phyloP scores from a whole-genome alignment of 2,888 invertebrate genomes.

The Keiferia lycopersicella region DNA sequence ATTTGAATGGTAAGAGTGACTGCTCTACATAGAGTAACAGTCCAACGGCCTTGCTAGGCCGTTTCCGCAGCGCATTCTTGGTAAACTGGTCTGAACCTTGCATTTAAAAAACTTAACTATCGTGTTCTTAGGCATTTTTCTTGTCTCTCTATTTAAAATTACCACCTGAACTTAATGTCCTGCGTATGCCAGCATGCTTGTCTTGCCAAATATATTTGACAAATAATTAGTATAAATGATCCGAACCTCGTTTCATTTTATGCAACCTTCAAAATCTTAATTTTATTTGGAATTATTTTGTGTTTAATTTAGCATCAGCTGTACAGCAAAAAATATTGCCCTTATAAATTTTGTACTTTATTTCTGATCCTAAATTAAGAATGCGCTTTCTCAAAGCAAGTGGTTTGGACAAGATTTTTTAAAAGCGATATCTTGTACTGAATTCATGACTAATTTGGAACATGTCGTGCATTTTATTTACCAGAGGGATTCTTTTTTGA shows the following conservation, averaged over 20 bases:
- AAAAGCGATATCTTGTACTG: slow-evolving; percentile 2
- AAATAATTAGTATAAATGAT: too few species aligned
- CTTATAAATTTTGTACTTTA: background rate
- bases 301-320: too few species aligned
- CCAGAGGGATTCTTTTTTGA: background rate
- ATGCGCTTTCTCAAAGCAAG: background rate
- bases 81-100: slow-evolving; percentile 41
- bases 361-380: background rate
- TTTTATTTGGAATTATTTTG: too few species aligned
- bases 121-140: background rate
- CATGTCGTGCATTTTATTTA: background rate
- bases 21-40: slow-evolving; percentile 63
- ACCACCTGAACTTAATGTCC: too few species aligned
- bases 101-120: background rate
- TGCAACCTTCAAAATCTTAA: too few species aligned
- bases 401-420: background rate
- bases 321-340: background rate
- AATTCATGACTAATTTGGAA: slow-evolving; percentile 3
- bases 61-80: slow-evolving; percentile 69
- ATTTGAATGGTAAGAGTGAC: slow-evolving; percentile 34
- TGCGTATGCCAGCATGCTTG: too few species aligned
- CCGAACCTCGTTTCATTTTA: background rate
- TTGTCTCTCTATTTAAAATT: background rate
- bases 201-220: too few species aligned
- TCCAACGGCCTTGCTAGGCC: slow-evolving; percentile 71